These are phyloP conservation scores for Carcinoscorpius rotundicauda DNA, from an alignment of 1,140 invertebrate species.

Conservation along the genomic window DNA sequence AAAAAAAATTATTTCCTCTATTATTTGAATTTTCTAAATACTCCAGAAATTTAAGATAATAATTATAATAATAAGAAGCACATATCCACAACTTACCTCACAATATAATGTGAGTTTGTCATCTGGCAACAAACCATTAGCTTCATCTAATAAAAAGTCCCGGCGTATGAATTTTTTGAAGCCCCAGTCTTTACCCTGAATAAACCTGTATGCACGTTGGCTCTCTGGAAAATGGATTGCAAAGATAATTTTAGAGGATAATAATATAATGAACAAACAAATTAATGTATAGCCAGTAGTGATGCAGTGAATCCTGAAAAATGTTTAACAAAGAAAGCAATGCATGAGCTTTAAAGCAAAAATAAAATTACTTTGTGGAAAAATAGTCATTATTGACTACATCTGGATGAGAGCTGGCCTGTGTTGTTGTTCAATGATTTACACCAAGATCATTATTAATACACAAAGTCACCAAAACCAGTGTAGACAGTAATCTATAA, in stretches of 20 bases:
- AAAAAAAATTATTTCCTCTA: neutral
- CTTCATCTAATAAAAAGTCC: slow-evolving; percentile 96
- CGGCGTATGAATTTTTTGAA: slow-evolving; percentile 99
- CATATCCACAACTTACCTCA: slow-evolving; percentile 52
- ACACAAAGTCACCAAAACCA: no score
- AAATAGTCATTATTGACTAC: no score
- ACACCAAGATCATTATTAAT: no score
- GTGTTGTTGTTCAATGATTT: no score
- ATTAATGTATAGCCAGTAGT: neutral
- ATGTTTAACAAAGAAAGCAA: no score
- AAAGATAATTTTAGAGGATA: slow-evolving; percentile 25
- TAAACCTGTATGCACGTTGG: slow-evolving; percentile 91
- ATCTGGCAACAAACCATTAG: slow-evolving; percentile 91
- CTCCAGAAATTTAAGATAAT: no score
- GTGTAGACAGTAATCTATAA: no score
- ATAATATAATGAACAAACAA: slow-evolving; percentile 25
- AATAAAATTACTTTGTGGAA: no score
- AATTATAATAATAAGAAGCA: no score
- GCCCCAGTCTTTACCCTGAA: slow-evolving; percentile 99
- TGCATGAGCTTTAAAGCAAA: no score
- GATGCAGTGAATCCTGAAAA: neutral
- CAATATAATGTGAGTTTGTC: slow-evolving; percentile 99
- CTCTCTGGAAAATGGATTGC: slow-evolving; percentile 43
- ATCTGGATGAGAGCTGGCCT: no score
- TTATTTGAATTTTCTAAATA: no score